Conservation (phyloP, 2,888 invertebrate species). For the Cybosia mesomella region DNA sequence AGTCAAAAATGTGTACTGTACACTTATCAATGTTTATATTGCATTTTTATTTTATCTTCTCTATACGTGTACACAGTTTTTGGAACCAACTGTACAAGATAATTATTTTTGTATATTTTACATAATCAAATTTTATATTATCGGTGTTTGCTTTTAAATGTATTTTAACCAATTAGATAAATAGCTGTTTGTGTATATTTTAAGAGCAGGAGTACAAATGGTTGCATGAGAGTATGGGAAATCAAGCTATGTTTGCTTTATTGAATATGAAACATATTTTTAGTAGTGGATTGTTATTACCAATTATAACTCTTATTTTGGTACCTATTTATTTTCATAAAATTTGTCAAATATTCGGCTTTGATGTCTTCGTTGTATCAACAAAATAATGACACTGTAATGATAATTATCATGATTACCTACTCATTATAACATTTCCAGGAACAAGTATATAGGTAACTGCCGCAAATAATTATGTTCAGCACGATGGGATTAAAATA, state of each 20-base stretch:
- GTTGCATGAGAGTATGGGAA: slow-evolving; percentile 30
- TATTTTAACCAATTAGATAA: slow-evolving; percentile 46
- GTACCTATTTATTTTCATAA: slow-evolving; percentile 17
- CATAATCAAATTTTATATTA: slow-evolving; percentile 37
- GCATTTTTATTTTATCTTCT: background rate
- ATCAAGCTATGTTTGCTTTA: slow-evolving; percentile 36
- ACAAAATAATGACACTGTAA: slow-evolving; percentile 18
- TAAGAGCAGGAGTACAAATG: slow-evolving; percentile 50
- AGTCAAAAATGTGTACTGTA: slow-evolving; percentile 28
- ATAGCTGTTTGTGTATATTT: slow-evolving; percentile 47
- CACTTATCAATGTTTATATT: slow-evolving; percentile 1
- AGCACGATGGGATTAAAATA: background rate
- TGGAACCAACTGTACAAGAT: slow-evolving; percentile 33
- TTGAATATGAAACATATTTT: slow-evolving; percentile 31
- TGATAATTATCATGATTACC: slow-evolving; percentile 12
- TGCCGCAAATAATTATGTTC: background rate
- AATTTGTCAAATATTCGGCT: slow-evolving; percentile 26
- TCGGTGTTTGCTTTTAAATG: slow-evolving; percentile 46
- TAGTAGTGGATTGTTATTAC: slow-evolving; percentile 30
- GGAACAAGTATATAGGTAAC: background rate
- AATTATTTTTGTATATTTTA: slow-evolving; percentile 50
- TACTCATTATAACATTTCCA: background rate
- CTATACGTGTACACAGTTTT: slow-evolving; percentile 21
- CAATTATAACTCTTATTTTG: slow-evolving; percentile 24
- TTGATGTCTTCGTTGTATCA: slow-evolving; percentile 23